Conservation (phyloP, 2,113 vertebrate genomes). For the Meles meles region DNA sequence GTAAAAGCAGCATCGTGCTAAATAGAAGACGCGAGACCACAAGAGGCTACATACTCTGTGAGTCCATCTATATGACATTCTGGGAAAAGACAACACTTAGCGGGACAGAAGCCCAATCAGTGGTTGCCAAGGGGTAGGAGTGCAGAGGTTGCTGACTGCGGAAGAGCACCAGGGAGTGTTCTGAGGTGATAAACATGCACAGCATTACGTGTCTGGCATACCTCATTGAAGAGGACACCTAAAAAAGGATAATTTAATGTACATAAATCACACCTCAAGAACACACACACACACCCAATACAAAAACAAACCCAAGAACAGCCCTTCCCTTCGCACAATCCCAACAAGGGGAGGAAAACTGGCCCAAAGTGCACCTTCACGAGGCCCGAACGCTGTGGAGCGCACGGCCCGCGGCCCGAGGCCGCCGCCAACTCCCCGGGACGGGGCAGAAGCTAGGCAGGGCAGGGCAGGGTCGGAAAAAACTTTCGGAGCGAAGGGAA, state of each 20-base stretch:
- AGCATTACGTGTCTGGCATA: background rate
- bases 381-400: background rate
- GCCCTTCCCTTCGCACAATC: background rate
- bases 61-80: background rate
- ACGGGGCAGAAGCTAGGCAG: fast-evolving
- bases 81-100: background rate
- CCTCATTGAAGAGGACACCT: background rate
- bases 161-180: background rate
- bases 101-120: background rate
- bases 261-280: background rate
- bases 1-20: background rate
- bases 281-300: background rate
- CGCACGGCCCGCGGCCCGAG: background rate
- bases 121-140: background rate
- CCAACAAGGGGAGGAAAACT: background rate
- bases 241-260: background rate
- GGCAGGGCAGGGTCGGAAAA: background rate
- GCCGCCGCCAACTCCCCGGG: background rate
- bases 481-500: background rate
- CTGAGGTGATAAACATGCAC: background rate
- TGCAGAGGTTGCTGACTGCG: background rate
- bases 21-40: background rate
- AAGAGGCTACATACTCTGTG: background rate
- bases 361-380: background rate
- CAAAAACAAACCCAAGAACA: background rate